A percentile compares a stretch with the other conserved stretches of the same genome.
Evolutionary conservation across 2,113 vertebrate species (phyloP).

Genomic region (Xiphophorus couchianus): DNA sequence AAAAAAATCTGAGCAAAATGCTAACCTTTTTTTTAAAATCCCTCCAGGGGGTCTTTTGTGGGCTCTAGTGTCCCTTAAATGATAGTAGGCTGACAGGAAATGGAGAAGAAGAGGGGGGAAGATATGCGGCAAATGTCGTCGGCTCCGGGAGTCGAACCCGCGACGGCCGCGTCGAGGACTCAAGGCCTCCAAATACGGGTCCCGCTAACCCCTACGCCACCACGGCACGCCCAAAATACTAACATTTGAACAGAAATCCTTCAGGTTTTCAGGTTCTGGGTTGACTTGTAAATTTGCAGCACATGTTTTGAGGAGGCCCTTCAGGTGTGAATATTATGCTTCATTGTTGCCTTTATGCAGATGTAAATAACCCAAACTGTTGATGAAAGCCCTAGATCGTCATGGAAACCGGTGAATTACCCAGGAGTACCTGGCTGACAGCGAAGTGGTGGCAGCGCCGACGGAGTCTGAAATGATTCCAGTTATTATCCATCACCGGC

Average conservation of each 20-base stretch:
- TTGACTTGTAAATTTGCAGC: background rate
- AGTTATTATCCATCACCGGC: background rate
- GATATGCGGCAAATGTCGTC: no score
- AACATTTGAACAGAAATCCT: background rate
- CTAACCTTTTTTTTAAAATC: no score
- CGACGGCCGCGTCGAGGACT: no score
- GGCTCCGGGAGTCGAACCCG: no score
- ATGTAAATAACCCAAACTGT: background rate
- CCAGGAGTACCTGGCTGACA: background rate
- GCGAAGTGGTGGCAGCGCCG: background rate
- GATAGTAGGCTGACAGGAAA: no score
- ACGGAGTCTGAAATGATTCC: slow-evolving; percentile 6
- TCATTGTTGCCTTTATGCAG: background rate
- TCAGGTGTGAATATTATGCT: background rate
- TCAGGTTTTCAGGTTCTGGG: background rate
- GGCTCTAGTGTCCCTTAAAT: no score
- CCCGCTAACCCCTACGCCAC: no score
- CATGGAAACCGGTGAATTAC: slow-evolving; percentile 1
- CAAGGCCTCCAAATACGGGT: no score
- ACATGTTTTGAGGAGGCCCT: background rate
- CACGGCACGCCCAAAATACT: no score
- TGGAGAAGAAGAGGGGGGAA: no score
- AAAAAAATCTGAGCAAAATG: background rate
- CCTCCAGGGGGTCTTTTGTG: no score
- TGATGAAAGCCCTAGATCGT: background rate